Percentiles rank a stretch among this genome's conserved stretches.
Evolutionary conservation across 2,888 invertebrate species (phyloP).

Genomic region (Tenthredo distinguenda): DNA sequence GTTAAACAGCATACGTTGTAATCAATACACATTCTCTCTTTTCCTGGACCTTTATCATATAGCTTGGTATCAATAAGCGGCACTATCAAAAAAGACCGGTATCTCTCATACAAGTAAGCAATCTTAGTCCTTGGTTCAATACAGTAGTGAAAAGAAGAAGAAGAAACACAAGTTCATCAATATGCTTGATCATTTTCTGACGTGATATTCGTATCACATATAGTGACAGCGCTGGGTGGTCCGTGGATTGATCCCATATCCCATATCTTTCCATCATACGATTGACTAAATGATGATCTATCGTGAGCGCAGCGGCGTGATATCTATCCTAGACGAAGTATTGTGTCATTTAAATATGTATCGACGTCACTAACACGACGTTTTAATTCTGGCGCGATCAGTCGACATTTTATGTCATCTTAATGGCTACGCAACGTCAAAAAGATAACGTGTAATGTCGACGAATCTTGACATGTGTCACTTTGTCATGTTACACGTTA

Average conservation of each 20-base stretch:
- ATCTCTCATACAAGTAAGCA: not conserved
- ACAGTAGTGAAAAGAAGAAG: not conserved
- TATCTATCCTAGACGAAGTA: constrained; percentile 55
- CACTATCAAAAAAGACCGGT: not conserved
- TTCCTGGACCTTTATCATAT: not conserved
- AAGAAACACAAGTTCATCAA: constrained; percentile 16
- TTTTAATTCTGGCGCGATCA: not conserved
- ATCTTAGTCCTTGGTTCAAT: not conserved
- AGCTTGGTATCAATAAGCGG: not conserved
- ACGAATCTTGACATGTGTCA: constrained; percentile 59
- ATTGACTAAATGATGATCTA: constrained; percentile 42
- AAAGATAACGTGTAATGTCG: constrained; percentile 44
- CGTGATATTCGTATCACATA: constrained; percentile 26
- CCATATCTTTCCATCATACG: not conserved
- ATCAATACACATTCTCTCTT: not conserved
- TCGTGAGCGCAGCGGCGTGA: constrained; percentile 53
- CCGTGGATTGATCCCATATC: not conserved
- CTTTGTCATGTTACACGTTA: constrained; percentile 57
- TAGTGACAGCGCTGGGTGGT: constrained; percentile 51
- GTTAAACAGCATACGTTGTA: not conserved
- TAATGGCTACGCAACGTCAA: constrained; percentile 46
- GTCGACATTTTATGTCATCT: constrained; percentile 45
- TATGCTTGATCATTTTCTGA: constrained; percentile 41
- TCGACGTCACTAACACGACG: constrained; percentile 55
- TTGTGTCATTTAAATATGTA: constrained; percentile 58